These are phyloP conservation scores for Typhlomys cinereus DNA, from an alignment of 2,113 vertebrate species.

Conservation along the genomic window DNA sequence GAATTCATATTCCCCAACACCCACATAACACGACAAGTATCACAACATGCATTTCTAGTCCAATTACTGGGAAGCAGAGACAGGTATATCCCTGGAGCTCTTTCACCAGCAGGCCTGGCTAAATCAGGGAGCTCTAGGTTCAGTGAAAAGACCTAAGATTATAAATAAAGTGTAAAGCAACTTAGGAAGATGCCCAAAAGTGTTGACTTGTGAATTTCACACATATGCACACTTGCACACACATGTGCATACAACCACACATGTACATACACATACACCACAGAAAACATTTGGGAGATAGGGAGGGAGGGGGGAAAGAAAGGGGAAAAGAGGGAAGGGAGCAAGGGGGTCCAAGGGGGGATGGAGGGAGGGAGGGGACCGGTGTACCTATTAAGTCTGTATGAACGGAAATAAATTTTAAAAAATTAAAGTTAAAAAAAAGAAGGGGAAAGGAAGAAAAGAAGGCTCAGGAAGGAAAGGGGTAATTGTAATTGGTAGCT, in stretches of 20 bases:
- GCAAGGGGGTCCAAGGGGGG: too few species aligned
- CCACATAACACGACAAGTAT: not conserved
- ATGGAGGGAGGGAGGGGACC: too few species aligned
- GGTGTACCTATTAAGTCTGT: too few species aligned
- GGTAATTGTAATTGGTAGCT: not conserved
- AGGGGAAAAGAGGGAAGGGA: not conserved
- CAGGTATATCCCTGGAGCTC: not conserved
- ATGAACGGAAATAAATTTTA: too few species aligned
- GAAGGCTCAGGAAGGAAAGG: too few species aligned
- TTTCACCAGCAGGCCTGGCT: too few species aligned
- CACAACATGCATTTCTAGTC: not conserved
- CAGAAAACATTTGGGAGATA: too few species aligned
- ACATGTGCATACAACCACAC: not conserved
- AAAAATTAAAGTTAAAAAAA: not conserved
- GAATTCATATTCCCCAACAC: not conserved
- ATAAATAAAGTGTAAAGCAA: too few species aligned
- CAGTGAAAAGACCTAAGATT: not conserved
- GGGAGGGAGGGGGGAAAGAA: too few species aligned
- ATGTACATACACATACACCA: not conserved
- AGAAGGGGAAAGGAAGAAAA: not conserved
- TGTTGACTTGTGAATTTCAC: not conserved
- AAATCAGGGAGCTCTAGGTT: not conserved
- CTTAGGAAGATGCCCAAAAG: not conserved
- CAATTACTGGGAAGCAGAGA: not conserved
- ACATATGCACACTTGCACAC: not conserved